Base-by-base conservation (phyloP, 1,140 invertebrate species). In the Dendroctonus valens region DNA sequence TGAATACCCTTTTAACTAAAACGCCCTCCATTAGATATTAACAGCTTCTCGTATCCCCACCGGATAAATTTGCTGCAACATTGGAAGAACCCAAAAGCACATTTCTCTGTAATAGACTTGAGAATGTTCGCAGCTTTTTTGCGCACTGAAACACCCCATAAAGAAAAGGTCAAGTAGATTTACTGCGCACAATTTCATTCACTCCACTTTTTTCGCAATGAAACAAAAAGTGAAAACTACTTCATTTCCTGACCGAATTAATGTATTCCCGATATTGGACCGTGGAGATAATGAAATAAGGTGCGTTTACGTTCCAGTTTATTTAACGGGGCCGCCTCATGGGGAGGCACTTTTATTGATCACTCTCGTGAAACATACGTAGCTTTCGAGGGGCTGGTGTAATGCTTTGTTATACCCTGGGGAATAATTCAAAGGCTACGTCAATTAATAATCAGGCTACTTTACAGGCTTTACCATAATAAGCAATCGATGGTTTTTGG, bases 291-390 rank as follows among this genome's bases (percentile, higher is more conserved):
- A 51, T 12, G 26, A 51, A 51, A 51, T 12, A 12, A 51, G 50
- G 50, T 15, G 50, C 50, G 50, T 51, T 51, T 5, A 51, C 50
- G 15, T 15, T 15, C 11, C 15, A 51, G 50, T 11, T 51, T 51
- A 15, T 15, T 51, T 51, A 51, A n/a, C 15, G n/a, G n/a, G n/a
- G n/a, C n/a, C n/a, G 26, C 26, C 26, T 26, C 3, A 26, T 26
- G 5, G 50, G 50, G 50, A 15, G 50, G 3, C 50, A 7, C 26
- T 51, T 51, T 51, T 51, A 51, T 51, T 51, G 50, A 51, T 51
- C 26, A 26, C 26, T 26, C 26, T 26, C 3, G 26, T 26, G 26
- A 26, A 26, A 26, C 26, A 26, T 26, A 26, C 26, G 26, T 26
- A 26, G 26, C 26, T 26, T n/a, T 26, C 26, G 26, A 26, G 26